These are phyloP conservation scores for Carpatolechia fugitivella DNA, from an alignment of 2,888 invertebrate species.

Conservation along the genomic window DNA sequence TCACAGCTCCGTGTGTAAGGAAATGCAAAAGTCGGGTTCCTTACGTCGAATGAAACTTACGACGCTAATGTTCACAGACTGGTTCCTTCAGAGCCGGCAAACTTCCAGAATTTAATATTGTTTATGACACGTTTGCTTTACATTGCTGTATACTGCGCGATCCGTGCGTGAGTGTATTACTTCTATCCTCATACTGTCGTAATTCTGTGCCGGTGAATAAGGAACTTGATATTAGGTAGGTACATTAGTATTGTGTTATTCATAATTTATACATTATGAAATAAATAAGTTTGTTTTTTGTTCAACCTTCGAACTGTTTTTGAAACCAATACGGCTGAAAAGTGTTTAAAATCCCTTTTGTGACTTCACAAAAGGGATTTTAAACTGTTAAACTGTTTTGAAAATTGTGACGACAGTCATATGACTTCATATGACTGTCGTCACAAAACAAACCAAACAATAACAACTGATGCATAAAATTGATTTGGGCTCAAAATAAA, in stretches of 20 bases:
- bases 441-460: conserved; percentile 18
- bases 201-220: no score
- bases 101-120: conserved; percentile 66
- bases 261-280: no score
- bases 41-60: conserved; percentile 53
- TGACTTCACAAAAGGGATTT: no score
- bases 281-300: no score
- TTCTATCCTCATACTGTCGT: not conserved
- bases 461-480: conserved; percentile 26
- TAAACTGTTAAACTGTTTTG: no score
- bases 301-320: no score
- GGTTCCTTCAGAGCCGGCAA: conserved; percentile 37
- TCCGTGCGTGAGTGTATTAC: conserved; percentile 44
- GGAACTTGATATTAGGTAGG: no score
- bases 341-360: conserved; percentile 14
- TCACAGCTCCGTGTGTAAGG: conserved; percentile 28
- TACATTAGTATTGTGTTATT: no score
- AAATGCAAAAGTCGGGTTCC: conserved; percentile 59
- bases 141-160: conserved; percentile 46
- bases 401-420: no score
- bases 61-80: conserved; percentile 56
- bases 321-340: no score
- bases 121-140: conserved; percentile 73
- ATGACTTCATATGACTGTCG: conserved; percentile 3
- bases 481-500: conserved; percentile 23